Evolutionary conservation across 2,888 invertebrate species (phyloP).

Genomic region (Drosophila neotestacea): DNA sequence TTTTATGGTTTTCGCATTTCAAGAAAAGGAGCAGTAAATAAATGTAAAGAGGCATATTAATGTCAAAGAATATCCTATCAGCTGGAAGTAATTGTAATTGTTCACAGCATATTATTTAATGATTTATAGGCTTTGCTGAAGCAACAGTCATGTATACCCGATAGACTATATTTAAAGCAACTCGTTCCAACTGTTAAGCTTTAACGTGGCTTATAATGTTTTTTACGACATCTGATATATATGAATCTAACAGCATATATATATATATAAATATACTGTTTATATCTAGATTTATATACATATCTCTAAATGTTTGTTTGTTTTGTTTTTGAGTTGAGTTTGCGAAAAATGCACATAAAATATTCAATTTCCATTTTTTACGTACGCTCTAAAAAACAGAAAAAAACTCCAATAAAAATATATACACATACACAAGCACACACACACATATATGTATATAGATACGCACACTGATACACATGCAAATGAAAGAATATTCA

Average conservation of each 20-base stretch:
- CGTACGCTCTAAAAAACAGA: constrained; percentile 40
- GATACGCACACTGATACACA: neutral
- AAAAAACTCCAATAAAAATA: constrained; percentile 35
- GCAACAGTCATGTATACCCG: constrained; percentile 3
- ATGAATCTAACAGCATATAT: neutral
- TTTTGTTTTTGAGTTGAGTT: constrained; percentile 21
- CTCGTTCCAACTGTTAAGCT: neutral
- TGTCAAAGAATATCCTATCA: too few species aligned
- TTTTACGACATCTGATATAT: constrained; percentile 11
- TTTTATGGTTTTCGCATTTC: too few species aligned
- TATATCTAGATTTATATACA: constrained; percentile 6
- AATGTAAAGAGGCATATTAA: too few species aligned
- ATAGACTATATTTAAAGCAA: neutral
- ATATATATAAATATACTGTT: neutral
- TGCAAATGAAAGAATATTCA: constrained; percentile 38
- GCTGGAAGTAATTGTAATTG: too few species aligned
- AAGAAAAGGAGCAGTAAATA: too few species aligned
- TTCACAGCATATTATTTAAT: neutral
- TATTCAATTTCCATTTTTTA: constrained; percentile 67
- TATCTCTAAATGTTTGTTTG: constrained; percentile 3
- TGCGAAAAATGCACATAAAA: constrained; percentile 54
- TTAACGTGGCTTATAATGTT: neutral
- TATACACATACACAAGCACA: constrained; percentile 29
- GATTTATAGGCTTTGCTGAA: neutral
- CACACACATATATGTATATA: neutral